phyloP scores from a whole-genome alignment of 2,113 vertebrate genomes.

The Amblyornis subalaris region DNA sequence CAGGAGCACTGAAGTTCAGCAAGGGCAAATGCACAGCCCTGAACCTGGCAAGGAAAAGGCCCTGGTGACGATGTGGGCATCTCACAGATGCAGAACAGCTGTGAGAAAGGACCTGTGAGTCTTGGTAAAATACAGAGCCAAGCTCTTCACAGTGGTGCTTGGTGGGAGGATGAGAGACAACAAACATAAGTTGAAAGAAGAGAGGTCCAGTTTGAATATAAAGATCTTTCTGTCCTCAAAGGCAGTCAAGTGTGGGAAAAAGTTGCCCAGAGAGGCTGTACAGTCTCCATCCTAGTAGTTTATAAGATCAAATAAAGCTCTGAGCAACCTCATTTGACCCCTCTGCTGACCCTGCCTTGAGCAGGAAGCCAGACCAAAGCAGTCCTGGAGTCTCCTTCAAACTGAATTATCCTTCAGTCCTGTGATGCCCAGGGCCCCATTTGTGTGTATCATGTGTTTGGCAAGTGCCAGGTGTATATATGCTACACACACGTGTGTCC shows the following conservation, averaged over 20 bases:
- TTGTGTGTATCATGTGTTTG: accelerated
- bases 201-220: background rate
- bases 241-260: background rate
- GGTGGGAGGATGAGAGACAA: background rate
- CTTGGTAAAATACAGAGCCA: background rate
- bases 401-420: background rate
- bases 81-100: background rate
- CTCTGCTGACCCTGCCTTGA: background rate
- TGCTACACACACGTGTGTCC: accelerated
- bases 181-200: background rate
- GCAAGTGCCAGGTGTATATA: background rate
- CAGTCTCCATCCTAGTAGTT: background rate
- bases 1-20: background rate
- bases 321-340: background rate
- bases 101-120: background rate
- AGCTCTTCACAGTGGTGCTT: background rate
- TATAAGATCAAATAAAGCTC: background rate
- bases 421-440: too few relatives aligned
- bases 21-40: background rate
- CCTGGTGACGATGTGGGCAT: accelerated
- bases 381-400: background rate
- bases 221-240: background rate
- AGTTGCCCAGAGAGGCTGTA: background rate
- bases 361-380: background rate
- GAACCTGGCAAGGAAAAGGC: background rate